phyloP scores from a whole-genome alignment of 2,113 vertebrate genomes.

The Dipodomys merriami region DNA sequence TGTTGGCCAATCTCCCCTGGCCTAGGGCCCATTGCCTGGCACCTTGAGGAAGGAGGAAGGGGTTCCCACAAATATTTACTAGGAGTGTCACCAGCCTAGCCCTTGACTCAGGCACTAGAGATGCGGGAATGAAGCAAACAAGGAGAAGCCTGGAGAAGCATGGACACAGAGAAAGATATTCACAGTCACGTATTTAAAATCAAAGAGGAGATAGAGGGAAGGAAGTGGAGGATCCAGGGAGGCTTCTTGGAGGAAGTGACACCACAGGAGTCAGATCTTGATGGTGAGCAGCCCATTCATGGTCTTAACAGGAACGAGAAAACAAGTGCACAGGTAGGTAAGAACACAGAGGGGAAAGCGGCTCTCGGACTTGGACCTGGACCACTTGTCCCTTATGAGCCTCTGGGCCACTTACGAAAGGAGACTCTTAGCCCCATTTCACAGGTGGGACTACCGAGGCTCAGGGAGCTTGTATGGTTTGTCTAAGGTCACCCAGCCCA shows the following conservation, averaged over 20 bases:
- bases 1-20: not conserved
- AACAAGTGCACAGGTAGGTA: not conserved
- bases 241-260: not conserved
- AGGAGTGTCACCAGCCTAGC: not conserved
- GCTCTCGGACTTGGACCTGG: not conserved
- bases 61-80: not conserved
- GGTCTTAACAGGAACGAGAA: not conserved
- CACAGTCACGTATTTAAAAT: not conserved
- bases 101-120: not conserved
- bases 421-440: not conserved
- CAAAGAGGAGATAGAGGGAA: not conserved
- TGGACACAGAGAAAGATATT: not conserved
- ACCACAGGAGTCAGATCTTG: not conserved
- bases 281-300: not conserved
- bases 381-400: not conserved
- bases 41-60: not conserved
- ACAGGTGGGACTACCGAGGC: not conserved
- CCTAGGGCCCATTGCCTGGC: not conserved
- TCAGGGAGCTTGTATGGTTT: conserved; percentile 2
- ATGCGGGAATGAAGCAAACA: not conserved
- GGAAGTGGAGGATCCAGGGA: not conserved
- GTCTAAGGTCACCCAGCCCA: not conserved
- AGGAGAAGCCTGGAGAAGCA: not conserved
- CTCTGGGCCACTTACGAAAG: not conserved
- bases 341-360: not conserved